Percentiles rank a stretch among this genome's conserved stretches.
Evolutionary conservation across 2,797 vertebrate species (phyloP).

Genomic region (Anomalospiza imberbis): DNA sequence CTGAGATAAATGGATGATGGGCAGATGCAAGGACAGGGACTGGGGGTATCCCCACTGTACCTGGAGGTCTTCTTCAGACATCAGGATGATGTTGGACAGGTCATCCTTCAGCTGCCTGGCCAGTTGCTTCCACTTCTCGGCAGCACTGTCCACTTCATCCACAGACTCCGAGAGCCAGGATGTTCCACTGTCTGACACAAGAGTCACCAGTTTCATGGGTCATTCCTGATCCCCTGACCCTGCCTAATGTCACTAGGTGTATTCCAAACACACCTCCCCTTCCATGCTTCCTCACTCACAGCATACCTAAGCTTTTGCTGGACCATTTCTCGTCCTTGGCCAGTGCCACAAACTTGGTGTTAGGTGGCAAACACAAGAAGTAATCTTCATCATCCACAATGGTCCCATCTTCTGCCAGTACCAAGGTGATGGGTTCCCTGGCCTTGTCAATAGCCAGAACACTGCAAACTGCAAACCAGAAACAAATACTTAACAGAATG

Average conservation of each 20-base stretch:
- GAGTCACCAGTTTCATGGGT: not conserved
- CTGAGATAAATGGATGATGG: not conserved
- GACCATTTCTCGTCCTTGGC: conserved; percentile 81
- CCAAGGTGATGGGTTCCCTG: conserved; percentile 75
- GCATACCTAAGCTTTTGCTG: conserved; percentile 67
- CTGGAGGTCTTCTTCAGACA: conserved; percentile 91
- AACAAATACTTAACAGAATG: not conserved
- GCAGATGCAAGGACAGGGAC: not conserved
- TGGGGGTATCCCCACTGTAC: conserved; percentile 56
- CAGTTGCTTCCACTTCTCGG: conserved; percentile 77
- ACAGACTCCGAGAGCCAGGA: conserved; percentile 76
- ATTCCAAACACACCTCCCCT: not conserved
- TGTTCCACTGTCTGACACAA: conserved; percentile 79
- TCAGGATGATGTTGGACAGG: conserved; percentile 86
- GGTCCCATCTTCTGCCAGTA: conserved; percentile 93
- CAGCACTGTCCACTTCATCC: conserved; percentile 64
- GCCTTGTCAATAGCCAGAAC: conserved; percentile 75
- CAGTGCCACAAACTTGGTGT: conserved; percentile 90
- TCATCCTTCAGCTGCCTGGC: conserved; percentile 84
- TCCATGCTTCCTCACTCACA: not conserved
- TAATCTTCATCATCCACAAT: conserved; percentile 91
- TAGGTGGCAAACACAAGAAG: conserved; percentile 85
- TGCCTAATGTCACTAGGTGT: not conserved
- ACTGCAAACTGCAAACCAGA: conserved; percentile 71
- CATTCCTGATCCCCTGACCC: not conserved